Base-by-base conservation (phyloP, 2,888 invertebrate species). In the Drosophila birchii region DNA sequence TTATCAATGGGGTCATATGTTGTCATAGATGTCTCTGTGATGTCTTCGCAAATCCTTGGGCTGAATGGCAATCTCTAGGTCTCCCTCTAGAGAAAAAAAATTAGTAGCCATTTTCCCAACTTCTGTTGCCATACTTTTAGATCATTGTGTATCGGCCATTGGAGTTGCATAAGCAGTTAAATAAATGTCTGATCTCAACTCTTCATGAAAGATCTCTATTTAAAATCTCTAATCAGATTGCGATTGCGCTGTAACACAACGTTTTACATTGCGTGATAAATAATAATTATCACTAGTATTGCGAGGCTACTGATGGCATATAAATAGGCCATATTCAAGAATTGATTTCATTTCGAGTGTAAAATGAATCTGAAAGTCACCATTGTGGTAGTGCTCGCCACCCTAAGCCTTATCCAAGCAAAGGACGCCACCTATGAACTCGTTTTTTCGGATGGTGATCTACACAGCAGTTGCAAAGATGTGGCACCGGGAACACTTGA, bases 1-100 rank as follows among this genome's bases (percentile, higher is more conserved):
- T 23, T 43, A 36, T 53, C 26, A 26, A 32, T 32, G 56, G 56
- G 51, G 49, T 20, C 29, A 74, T 63, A 63, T 23, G 7, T 16
- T 14, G 32, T 12, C 16, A 32, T 32, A 14, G 23, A 43, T 29
- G 39, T n/a, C 45, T 41, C 20, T 63, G 20, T 51, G n/a, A 5
- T 36, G 20, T 14, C n/a, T n/a, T n/a, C n/a, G 20, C 8, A 14
- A 43, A 7, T 43, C 3, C 20, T 20, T 20, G 11, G 14, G 14
- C 7, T 14, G 3, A 43, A 23, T 14, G 20, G 20, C 3, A 12
- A 20, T 12, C 20, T 6, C 20, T 6, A 6, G 20, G 6, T 2
- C n/a, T 20, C 18, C 6, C 11, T 7, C 3, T 44, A 14, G 44
- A n/a, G n/a, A n/a, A n/a, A n/a, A n/a, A 34, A 34, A 11, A n/a